Conservation (phyloP, 1,140 invertebrate species). For the Thaumetopoea pityocampa region DNA sequence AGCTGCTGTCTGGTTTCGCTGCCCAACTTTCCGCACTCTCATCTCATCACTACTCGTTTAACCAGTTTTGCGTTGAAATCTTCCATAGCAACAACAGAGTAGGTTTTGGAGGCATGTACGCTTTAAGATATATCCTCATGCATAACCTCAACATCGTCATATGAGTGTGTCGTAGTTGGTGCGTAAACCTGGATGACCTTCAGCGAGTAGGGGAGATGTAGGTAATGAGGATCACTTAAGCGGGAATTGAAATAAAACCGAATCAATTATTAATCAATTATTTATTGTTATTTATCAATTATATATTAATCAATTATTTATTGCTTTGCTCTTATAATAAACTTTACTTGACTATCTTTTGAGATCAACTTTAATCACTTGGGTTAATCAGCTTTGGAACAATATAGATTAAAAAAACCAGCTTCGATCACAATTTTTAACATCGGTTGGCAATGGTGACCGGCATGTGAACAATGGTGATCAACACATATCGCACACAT, state of each 20-base stretch:
- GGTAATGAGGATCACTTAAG: constrained; percentile 3
- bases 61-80: too few relatives aligned
- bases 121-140: too few relatives aligned
- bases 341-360: constrained; percentile 22
- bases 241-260: background rate
- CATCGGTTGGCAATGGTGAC: constrained; percentile 23
- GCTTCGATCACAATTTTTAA: constrained; percentile 19
- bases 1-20: too few relatives aligned
- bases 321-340: constrained; percentile 24
- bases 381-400: constrained; percentile 7
- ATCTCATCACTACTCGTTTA: too few relatives aligned
- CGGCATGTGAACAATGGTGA: constrained; percentile 21
- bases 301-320: constrained; percentile 27
- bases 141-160: too few relatives aligned
- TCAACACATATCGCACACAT: constrained; percentile 26
- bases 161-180: too few relatives aligned
- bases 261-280: constrained; percentile 2
- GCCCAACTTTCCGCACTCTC: too few relatives aligned
- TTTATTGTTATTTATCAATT: too few relatives aligned
- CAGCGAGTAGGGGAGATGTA: constrained; percentile 2
- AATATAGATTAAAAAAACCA: constrained; percentile 8
- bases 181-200: too few relatives aligned
- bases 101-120: too few relatives aligned
- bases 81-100: too few relatives aligned
- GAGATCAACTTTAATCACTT: constrained; percentile 1